Evolutionary conservation across 2,888 invertebrate species (phyloP), one percentile per base, ranked within the genome.

Genomic region (Steromphala cineraria): DNA sequence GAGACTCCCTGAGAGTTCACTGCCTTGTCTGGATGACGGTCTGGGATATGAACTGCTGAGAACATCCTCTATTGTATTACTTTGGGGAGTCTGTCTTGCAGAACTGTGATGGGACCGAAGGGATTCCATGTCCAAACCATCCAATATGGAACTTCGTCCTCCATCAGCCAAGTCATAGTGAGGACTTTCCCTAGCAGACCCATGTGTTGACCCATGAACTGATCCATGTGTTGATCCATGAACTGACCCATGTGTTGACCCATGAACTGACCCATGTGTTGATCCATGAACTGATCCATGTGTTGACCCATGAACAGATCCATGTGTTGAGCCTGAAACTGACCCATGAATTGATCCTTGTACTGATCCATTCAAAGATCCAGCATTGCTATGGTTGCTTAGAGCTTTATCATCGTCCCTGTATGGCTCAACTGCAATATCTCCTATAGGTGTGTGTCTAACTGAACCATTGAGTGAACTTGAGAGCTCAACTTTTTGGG

Each of bases 401-500:
- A 80, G 56, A 15, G 74, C 19, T 17, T 80, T 75, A 71, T 82
- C 85, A 8, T 86, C 84, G 80, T 88, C 88, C 75, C 86, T 84
- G 79, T 85, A 88, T n/a, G 85, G 81, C 53, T 88, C 87, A 0
- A 80, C 80, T 0, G 87, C 88, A 46, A 87, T 87, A 81, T 89
- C 89, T 4, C 90, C 90, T 8, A 90, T 85, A 10, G 90, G 90
- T 21, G 87, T 88, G 36, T 87, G 80, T 4, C 89, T 81, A 52
- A 82, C 83, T 53, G 83, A 75, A 67, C 85, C 82, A 53, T 84
- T 83, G 28, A 82, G 81, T 40, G 81, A 55, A 40, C 85, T 85
- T 5, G 83, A 79, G 77, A 77, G 81, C 10, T 86, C 84, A 2
- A 83, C 79, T 55, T 85, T 85, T 40, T 79, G 40, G 0, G 82